Base-by-base conservation (phyloP, 1,140 invertebrate species). In the Monomorium pharaonis region DNA sequence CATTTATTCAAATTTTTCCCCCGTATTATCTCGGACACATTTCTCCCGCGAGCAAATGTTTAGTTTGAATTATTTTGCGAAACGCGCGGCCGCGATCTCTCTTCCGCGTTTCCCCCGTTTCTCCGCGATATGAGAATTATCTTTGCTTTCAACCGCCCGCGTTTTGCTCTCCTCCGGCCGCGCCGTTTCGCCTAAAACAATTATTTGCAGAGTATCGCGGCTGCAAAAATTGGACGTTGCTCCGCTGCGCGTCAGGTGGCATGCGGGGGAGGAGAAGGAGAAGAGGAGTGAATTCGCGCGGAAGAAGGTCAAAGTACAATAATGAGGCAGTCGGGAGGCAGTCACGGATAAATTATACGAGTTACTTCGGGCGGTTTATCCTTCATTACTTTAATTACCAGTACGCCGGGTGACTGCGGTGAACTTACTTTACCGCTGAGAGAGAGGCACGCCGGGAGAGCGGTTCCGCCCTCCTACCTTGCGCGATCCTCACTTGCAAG, bases 331-430 rank as follows among this genome's bases (percentile, higher is more conserved):
- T 89, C 70, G 70, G 62, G 84, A 58, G 44, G 60, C 63, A 81
- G 69, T 75, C 70, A 51, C 56, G 65, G 65, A 83, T 88, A 89
- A 89, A 89, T 89, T 86, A 77, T 67, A 47, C 63, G 77, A 84
- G 85, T 83, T 80, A 76, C 88, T 75, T 70, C 62, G 51, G 60
- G 87, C 76, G 88, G 88, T 89, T 89, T 89, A 89, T 89, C 85
- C 87, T 84, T 89, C 87, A 83, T 89, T 89, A 89, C 84, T 89
- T 89, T 89, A 89, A 89, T 89, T 89, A 86, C 84, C 74, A 77
- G 76, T 85, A 56, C 44, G 49, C 44, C 33, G 51, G 69, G 24
- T 47, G 84, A 86, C 65, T 58, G 75, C 63, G 37, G 62, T 54
- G 56, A 60, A 58, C 74, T 84, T 77, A 42, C 58, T 84, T 84